Evolutionary conservation across 1,140 invertebrate genomes (phyloP).

Genomic region (Leucophenga varia): DNA sequence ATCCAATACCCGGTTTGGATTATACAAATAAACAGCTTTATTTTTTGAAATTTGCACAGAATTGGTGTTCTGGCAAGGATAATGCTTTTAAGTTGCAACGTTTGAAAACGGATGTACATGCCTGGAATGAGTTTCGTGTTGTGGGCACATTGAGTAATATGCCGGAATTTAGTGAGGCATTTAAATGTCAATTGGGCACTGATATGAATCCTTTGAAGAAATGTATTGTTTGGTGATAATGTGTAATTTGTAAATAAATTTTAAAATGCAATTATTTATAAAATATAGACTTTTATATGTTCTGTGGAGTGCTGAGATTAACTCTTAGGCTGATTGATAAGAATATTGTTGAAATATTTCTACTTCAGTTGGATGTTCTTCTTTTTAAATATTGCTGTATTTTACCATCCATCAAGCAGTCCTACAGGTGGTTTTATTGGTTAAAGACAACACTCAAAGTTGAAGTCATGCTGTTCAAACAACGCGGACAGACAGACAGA

Average conservation of each 20-base stretch:
- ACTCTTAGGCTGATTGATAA: too few species aligned
- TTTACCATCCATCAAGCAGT: too few species aligned
- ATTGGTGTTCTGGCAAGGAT: slow-evolving; percentile 60
- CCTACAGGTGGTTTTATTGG: too few species aligned
- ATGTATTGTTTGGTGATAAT: slow-evolving; percentile 57
- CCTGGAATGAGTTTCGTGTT: slow-evolving; percentile 62
- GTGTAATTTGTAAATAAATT: slow-evolving; percentile 3
- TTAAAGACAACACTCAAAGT: too few species aligned
- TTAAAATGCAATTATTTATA: background rate
- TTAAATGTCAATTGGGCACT: slow-evolving; percentile 62
- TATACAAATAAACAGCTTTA: slow-evolving; percentile 63
- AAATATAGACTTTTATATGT: too few species aligned
- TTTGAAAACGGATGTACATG: slow-evolving; percentile 38
- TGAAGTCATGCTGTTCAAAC: too few species aligned
- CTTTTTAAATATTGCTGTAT: too few species aligned
- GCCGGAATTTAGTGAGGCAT: slow-evolving; percentile 65
- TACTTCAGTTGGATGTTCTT: too few species aligned
- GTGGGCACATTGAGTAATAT: slow-evolving; percentile 69
- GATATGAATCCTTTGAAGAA: slow-evolving; percentile 72
- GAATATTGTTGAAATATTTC: too few species aligned
- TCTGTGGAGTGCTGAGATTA: too few species aligned
- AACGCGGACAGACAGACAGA: too few species aligned
- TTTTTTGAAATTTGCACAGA: slow-evolving; percentile 62
- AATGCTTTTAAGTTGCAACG: slow-evolving; percentile 42
- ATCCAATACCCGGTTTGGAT: slow-evolving; percentile 60